Percentiles rank a stretch among this genome's conserved stretches.
Conservation (phyloP, 2,113 vertebrate species). For the Phaethornis superciliosus region DNA sequence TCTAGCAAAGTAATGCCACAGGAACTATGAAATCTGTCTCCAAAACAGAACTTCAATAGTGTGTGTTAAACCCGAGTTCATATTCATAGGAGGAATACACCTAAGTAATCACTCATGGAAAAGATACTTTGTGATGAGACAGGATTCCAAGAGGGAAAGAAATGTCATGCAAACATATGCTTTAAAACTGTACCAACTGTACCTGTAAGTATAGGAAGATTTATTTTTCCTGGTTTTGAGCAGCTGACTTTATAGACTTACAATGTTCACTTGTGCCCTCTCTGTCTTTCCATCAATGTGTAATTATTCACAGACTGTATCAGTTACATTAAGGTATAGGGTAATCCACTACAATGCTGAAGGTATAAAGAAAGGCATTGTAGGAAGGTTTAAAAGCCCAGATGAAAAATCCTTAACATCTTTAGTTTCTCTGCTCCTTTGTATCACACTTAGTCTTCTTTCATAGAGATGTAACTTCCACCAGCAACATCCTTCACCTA, state of each 20-base stretch:
- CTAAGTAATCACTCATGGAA: constrained; percentile 32
- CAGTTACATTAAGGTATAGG: not conserved
- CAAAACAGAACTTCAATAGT: constrained; percentile 9
- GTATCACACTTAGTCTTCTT: not conserved
- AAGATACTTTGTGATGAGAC: not conserved
- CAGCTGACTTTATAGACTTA: not conserved
- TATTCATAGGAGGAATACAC: constrained; percentile 7
- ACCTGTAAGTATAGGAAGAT: not conserved
- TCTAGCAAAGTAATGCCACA: not conserved
- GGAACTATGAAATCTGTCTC: constrained; percentile 8
- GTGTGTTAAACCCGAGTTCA: constrained; percentile 21
- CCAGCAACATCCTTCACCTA: not conserved
- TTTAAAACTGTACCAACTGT: not conserved
- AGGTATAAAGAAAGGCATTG: not conserved
- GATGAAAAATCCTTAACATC: not conserved
- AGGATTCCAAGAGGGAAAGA: not conserved
- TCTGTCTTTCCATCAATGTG: not conserved
- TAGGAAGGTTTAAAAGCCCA: not conserved
- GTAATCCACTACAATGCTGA: not conserved
- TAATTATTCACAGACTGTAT: not conserved
- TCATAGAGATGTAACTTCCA: not conserved
- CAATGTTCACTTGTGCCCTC: not conserved
- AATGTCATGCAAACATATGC: not conserved
- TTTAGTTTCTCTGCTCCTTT: not conserved
- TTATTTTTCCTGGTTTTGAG: not conserved